A percentile compares a stretch with the other conserved stretches of the same genome.
These are phyloP conservation scores for Alectura lathami DNA, from an alignment of 2,113 vertebrate genomes.

Conservation along the genomic window DNA sequence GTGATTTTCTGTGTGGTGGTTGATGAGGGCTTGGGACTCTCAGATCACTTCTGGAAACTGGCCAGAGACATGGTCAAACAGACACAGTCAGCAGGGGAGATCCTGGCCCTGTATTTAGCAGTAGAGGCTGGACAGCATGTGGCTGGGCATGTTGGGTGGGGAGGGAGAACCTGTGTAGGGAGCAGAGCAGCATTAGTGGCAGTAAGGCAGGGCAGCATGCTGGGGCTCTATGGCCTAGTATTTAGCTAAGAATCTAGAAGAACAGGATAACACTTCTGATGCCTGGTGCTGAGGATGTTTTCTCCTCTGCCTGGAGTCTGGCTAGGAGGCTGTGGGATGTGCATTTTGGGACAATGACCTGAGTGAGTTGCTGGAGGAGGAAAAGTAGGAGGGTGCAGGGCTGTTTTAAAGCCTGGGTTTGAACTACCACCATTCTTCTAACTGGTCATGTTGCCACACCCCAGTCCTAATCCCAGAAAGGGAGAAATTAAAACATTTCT, in stretches of 20 bases:
- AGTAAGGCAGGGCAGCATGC: neutral
- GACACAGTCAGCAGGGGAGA: neutral
- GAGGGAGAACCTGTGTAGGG: neutral
- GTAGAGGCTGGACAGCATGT: neutral
- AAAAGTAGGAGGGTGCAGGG: neutral
- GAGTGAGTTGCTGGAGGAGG: neutral
- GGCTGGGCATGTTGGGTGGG: neutral
- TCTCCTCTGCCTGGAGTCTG: neutral
- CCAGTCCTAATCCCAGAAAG: neutral
- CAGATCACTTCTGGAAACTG: neutral
- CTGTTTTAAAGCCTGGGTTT: neutral
- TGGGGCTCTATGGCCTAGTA: neutral
- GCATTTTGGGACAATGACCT: too few species aligned
- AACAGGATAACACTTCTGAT: neutral
- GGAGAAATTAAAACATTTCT: neutral
- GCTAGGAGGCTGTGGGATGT: neutral
- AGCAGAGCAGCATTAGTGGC: neutral
- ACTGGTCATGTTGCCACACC: neutral
- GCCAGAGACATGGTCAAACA: neutral
- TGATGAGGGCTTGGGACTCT: neutral
- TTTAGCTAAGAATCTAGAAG: neutral
- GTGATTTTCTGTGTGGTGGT: neutral
- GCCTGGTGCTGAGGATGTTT: neutral
- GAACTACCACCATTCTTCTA: neutral
- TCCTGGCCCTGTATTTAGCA: neutral